These are phyloP conservation scores for Syrmaticus mikado DNA, from an alignment of 2,113 vertebrate species.

Conservation along the genomic window DNA sequence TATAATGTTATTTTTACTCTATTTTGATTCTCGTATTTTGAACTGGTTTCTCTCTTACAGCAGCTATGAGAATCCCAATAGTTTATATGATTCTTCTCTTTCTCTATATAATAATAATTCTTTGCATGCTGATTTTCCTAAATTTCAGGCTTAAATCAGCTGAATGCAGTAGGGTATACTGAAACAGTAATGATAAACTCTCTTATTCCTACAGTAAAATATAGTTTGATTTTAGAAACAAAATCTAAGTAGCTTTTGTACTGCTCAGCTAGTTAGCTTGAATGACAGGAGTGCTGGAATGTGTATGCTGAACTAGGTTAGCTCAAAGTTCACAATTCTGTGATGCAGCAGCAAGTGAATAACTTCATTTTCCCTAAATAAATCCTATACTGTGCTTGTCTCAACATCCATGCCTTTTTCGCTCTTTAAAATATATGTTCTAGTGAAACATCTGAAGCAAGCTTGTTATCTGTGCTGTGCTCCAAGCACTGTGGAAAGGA, in stretches of 20 bases:
- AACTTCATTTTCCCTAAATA: not conserved
- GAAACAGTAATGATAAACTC: not conserved
- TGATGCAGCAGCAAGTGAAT: not conserved
- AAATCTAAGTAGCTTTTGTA: not conserved
- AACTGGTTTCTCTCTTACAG: not conserved
- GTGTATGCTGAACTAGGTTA: not conserved
- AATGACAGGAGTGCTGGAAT: not conserved
- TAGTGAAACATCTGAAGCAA: not conserved
- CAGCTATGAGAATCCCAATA: not conserved
- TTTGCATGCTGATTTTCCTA: not conserved
- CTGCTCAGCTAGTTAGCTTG: not conserved
- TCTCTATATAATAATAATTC: not conserved
- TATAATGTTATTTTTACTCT: not conserved
- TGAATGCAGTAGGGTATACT: not conserved
- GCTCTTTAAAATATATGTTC: not conserved
- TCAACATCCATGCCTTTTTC: not conserved
- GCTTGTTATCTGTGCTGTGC: not conserved
- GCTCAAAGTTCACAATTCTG: not conserved
- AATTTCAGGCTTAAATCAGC: conserved; percentile 34
- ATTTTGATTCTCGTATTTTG: not conserved
- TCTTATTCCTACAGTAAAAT: not conserved
- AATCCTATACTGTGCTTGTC: not conserved
- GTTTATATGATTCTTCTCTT: not conserved
- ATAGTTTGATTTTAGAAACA: not conserved
- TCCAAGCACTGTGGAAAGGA: not conserved